These are phyloP conservation scores for Pangasius djambal DNA, from an alignment of 2,797 vertebrate species.

Conservation along the genomic window DNA sequence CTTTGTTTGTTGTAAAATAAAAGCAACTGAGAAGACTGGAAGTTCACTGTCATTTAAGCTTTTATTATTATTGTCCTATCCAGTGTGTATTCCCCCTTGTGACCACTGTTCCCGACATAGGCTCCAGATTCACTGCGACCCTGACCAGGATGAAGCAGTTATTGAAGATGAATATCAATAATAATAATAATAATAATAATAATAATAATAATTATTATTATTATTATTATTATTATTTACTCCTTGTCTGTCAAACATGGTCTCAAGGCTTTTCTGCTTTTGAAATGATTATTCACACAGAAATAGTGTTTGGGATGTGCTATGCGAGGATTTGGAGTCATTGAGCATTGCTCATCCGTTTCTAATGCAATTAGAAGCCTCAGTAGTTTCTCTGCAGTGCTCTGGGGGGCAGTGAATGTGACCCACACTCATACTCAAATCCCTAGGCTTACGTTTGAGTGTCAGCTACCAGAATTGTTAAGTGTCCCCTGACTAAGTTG, in stretches of 20 bases:
- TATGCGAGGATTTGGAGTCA: slow-evolving; percentile 39
- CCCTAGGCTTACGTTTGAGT: slow-evolving; percentile 56
- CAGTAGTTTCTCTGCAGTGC: slow-evolving; percentile 43
- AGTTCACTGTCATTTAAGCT: slow-evolving; percentile 6
- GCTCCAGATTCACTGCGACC: not conserved
- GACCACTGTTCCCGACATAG: not conserved
- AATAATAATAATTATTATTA: not conserved
- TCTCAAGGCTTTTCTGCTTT: slow-evolving; percentile 22
- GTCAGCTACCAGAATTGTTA: slow-evolving; percentile 57
- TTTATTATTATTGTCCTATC: not conserved
- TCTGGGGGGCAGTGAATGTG: slow-evolving; percentile 34
- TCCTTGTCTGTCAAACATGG: slow-evolving; percentile 23
- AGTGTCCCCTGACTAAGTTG: slow-evolving; percentile 55
- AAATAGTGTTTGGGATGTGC: slow-evolving; percentile 40
- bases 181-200: too few species aligned
- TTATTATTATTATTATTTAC: not conserved
- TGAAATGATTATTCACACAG: slow-evolving; percentile 28
- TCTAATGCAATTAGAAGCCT: slow-evolving; percentile 56
- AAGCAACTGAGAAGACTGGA: slow-evolving; percentile 4
- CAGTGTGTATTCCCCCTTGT: not conserved
- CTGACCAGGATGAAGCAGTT: not conserved
- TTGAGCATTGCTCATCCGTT: slow-evolving; percentile 50
- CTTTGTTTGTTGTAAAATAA: slow-evolving; percentile 10
- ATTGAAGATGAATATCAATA: not conserved
- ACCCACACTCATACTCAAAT: slow-evolving; percentile 48